Conservation (phyloP, 2,113 vertebrate species). For the Lonchura striata region DNA sequence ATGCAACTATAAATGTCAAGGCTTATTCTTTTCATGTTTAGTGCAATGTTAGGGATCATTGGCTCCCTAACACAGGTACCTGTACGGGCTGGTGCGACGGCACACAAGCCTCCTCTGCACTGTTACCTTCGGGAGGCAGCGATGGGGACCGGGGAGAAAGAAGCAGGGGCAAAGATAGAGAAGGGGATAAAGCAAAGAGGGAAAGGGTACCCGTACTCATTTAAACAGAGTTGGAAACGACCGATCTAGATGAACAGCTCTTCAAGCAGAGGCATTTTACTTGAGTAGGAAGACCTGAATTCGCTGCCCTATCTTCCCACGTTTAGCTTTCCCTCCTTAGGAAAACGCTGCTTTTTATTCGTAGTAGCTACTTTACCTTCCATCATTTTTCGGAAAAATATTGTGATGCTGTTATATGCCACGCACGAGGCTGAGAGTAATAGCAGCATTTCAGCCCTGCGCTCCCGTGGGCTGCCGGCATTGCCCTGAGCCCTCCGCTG, state of each 20-base stretch:
- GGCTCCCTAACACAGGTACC: not conserved
- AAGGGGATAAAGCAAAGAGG: not conserved
- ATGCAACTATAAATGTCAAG: not conserved
- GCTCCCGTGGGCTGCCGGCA: not conserved
- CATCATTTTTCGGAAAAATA: not conserved
- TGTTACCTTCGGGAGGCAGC: not conserved
- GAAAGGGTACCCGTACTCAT: not conserved
- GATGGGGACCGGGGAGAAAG: no score
- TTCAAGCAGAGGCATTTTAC: not conserved
- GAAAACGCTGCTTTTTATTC: not conserved
- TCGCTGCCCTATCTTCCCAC: not conserved
- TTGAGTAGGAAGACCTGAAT: not conserved
- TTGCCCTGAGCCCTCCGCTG: not conserved
- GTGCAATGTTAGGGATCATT: not conserved
- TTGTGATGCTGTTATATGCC: not conserved
- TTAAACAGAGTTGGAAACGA: not conserved
- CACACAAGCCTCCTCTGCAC: not conserved
- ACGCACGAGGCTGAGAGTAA: rapidly evolving
- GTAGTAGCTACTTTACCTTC: not conserved
- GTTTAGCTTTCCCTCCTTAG: not conserved
- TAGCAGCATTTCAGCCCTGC: rapidly evolving
- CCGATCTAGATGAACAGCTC: not conserved
- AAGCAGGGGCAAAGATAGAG: not conserved
- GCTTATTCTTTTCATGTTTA: not conserved
- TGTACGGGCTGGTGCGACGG: rapidly evolving